Base-by-base conservation (phyloP, 2,888 invertebrate species). In the Anthophora plumipes region DNA sequence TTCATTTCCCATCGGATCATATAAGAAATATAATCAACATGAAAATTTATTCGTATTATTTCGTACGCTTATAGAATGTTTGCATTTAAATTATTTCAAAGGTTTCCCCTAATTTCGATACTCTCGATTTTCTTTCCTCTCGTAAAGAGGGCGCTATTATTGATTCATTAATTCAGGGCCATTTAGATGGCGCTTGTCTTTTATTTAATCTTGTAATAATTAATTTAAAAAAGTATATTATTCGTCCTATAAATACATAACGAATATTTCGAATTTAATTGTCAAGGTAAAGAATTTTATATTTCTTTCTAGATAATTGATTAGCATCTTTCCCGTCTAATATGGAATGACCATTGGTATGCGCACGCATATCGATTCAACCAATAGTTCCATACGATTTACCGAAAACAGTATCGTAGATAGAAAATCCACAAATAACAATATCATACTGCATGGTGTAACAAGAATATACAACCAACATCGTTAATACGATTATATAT, bases 291-390 rank as follows among this genome's bases (percentile, higher is more conserved):
- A 63, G 31, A 39, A 12, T 59, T 37, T 9, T n/a, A 7, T 68
- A 50, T 7, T 14, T 66, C 43, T 41, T 20, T 14, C 9, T 12
- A 9, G 20, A 9, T 17, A 14, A 50, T 9, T 9, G 25, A 43
- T 57, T 72, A 46, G 37, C 20, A 50, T n/a, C 8, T 69, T 74
- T 61, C 63, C 85, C 63, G 41, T 66, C 74, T 70, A 61, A 70
- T 31, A 66, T 60, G 52, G 48, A 55, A 11, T 14, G 25, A 20
- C 39, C 25, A 50, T 37, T 8, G 31, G 31, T 7, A 50, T 86
- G 86, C 80, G 85, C 72, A 64, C 85, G 86, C 86, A 85, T 75
- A 85, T 87, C 78, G 76, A 84, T 76, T 83, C 31, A 22, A 55
- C 46, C 73, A 64, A 71, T 75, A 60, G 46, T 74, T 76, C 61